Conservation (phyloP, 2,888 invertebrate genomes). For the Galerucella calmariensis region DNA sequence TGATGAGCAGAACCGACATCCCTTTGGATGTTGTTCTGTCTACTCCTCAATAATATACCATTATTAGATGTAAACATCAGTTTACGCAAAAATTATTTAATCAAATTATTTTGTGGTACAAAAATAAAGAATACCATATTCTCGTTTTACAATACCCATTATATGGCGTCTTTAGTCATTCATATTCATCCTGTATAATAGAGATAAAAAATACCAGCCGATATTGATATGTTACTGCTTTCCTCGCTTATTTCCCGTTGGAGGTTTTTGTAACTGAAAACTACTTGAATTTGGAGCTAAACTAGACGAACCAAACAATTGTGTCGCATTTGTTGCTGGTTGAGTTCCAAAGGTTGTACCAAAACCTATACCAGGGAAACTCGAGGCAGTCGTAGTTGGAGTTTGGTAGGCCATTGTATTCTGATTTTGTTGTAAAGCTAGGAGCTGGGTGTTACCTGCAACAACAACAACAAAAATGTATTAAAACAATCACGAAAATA, state of each 20-base stretch:
- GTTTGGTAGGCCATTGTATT: constrained; percentile 32
- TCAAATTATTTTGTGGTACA: neutral
- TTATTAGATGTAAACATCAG: too few species aligned
- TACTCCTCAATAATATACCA: too few species aligned
- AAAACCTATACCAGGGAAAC: constrained; percentile 42
- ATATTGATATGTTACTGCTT: constrained; percentile 65
- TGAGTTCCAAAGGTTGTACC: constrained; percentile 52
- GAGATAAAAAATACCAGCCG: neutral
- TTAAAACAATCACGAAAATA: constrained; percentile 52
- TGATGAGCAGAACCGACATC: too few species aligned
- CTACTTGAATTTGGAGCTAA: constrained; percentile 40
- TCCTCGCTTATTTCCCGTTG: constrained; percentile 74
- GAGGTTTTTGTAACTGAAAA: constrained; percentile 80
- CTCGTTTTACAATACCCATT: neutral
- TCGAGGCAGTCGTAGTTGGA: constrained; percentile 27
- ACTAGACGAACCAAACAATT: constrained; percentile 56
- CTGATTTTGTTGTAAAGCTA: constrained; percentile 28
- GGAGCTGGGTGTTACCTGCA: constrained; percentile 32
- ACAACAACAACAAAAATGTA: constrained; percentile 29
- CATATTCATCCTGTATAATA: neutral
- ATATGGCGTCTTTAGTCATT: neutral
- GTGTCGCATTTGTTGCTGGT: constrained; percentile 52
- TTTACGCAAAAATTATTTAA: neutral
- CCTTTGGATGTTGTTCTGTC: too few species aligned
- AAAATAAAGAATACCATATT: neutral